Percentiles rank a stretch among this genome's conserved stretches.
Conservation (phyloP, 2,888 invertebrate species). For the Cheilosia vernalis region DNA sequence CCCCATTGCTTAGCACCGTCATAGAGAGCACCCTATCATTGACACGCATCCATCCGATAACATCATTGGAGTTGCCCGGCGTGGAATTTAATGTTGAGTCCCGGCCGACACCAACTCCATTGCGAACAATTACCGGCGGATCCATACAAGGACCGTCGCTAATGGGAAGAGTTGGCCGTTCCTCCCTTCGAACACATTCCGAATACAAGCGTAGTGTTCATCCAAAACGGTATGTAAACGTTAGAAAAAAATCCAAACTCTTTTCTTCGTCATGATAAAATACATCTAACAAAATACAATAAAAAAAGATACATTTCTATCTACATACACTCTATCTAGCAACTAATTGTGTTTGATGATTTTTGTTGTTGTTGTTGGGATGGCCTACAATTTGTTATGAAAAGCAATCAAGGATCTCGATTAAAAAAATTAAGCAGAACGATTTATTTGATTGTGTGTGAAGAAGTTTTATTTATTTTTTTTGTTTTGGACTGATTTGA, state of each 20-base stretch:
- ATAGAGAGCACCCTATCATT: constrained; percentile 83
- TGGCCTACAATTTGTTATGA: constrained; percentile 34
- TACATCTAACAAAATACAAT: constrained; percentile 37
- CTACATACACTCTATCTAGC: constrained; percentile 20
- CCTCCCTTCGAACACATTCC: constrained; percentile 79
- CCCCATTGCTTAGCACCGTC: constrained; percentile 83
- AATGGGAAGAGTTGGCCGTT: constrained; percentile 80
- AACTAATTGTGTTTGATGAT: constrained; percentile 50
- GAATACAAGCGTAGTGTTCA: constrained; percentile 81
- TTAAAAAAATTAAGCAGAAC: constrained; percentile 23
- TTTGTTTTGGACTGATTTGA: constrained; percentile 1
- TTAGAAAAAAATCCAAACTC: constrained; percentile 5
- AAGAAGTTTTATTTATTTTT: constrained; percentile 14
- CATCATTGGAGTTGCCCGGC: constrained; percentile 83
- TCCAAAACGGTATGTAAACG: constrained; percentile 82
- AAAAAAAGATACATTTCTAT: constrained; percentile 1
- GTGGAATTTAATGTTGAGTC: constrained; percentile 82
- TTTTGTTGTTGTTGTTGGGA: constrained; percentile 8
- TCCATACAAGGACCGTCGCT: constrained; percentile 76
- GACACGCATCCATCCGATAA: constrained; percentile 83
- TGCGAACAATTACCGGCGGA: constrained; percentile 79
- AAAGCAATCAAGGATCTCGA: constrained; percentile 42
- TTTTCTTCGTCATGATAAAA: constrained; percentile 36
- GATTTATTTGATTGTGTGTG: constrained; percentile 35
- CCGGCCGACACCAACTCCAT: constrained; percentile 76